Evolutionary conservation across 2,797 vertebrate species (phyloP).

Genomic region (Enteromius mattozi): DNA sequence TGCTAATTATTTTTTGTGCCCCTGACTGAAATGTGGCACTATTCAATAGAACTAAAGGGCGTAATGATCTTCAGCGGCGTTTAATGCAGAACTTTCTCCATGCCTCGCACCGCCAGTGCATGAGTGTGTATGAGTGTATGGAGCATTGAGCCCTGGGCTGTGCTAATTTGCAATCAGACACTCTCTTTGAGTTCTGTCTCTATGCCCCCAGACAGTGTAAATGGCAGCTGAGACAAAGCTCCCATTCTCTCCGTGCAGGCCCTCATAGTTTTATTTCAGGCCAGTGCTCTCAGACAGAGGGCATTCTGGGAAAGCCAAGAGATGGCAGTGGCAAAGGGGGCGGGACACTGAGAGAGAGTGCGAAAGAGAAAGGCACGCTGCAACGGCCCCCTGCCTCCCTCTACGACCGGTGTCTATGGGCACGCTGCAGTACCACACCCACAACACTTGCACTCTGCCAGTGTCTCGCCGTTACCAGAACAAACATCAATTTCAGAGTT

Average conservation of each 20-base stretch:
- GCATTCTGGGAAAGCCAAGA: slow-evolving; percentile 73
- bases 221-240: slow-evolving; percentile 81
- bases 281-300: slow-evolving; percentile 78
- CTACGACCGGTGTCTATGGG: slow-evolving; percentile 55
- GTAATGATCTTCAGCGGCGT: slow-evolving; percentile 50
- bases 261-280: slow-evolving; percentile 79
- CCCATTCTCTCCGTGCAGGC: slow-evolving; percentile 74
- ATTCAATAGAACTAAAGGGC: slow-evolving; percentile 41
- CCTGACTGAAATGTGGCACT: slow-evolving; percentile 36
- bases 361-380: slow-evolving; percentile 59
- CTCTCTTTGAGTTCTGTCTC: slow-evolving; percentile 70
- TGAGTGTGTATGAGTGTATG: slow-evolving; percentile 45
- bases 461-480: slow-evolving; percentile 6
- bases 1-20: slow-evolving; percentile 49
- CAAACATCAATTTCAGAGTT: slow-evolving; percentile 5
- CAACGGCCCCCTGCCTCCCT: slow-evolving; percentile 49
- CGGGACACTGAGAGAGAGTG: slow-evolving; percentile 62
- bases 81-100: slow-evolving; percentile 61
- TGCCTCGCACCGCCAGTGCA: slow-evolving; percentile 47
- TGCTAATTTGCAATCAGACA: slow-evolving; percentile 80
- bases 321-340: slow-evolving; percentile 68
- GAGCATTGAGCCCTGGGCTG: slow-evolving; percentile 55
- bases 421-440: slow-evolving; percentile 67
- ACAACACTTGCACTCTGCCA: slow-evolving; percentile 42
- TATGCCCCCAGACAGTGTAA: slow-evolving; percentile 76